phyloP scores from a whole-genome alignment of 2,888 invertebrate genomes.

The Entomobrya multifasciata region DNA sequence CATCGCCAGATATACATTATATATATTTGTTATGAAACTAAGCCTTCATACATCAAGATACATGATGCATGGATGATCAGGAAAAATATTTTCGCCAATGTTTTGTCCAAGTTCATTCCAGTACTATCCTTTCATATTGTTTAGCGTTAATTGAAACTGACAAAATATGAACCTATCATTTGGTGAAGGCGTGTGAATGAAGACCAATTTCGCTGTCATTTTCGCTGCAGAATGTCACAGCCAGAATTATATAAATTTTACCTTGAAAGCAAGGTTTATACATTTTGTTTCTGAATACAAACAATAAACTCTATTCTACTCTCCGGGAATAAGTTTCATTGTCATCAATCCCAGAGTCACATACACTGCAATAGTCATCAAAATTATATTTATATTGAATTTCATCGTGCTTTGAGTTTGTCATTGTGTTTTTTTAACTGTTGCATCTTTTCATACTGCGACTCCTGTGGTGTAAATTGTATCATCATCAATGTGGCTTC shows the following conservation, averaged over 20 bases:
- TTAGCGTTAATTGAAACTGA: no score
- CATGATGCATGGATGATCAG: no score
- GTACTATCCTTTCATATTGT: no score
- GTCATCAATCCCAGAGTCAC: neutral
- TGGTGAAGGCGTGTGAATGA: no score
- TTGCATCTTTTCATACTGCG: neutral
- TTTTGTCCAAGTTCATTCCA: no score
- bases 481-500: neutral
- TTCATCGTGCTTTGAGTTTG: neutral
- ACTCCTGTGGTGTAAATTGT: neutral
- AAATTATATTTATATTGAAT: neutral
- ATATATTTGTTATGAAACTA: no score
- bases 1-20: no score
- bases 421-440: neutral
- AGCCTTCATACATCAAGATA: no score
- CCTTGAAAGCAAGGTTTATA: neutral
- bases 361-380: neutral
- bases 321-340: constrained; percentile 32
- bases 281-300: neutral
- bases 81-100: no score
- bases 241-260: neutral
- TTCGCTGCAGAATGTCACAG: no score
- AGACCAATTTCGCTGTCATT: no score
- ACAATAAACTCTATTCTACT: neutral
- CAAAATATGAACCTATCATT: no score